Evolutionary conservation across 2,888 invertebrate genomes (phyloP), one percentile per base, ranked within the genome.

Genomic region (Lasioglossum zephyrum): DNA sequence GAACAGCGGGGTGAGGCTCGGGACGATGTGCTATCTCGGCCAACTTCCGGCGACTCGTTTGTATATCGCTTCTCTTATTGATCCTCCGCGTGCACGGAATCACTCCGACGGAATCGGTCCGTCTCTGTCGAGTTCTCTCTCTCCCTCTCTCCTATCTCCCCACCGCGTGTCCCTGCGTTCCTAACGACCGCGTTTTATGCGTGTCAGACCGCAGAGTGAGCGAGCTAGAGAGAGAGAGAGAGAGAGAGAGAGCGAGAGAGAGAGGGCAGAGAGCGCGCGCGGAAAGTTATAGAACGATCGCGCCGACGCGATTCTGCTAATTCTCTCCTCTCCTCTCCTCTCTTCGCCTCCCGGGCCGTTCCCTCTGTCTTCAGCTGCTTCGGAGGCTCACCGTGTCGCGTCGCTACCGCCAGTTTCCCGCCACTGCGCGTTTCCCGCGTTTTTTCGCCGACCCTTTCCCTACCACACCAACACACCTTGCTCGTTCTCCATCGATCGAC

Each of bases 61-160:
- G 92, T 92, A 91, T 92, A 92, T 92, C 91, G 91, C 90, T 90
- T 89, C 93, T 92, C 92, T 93, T 94, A 94, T 93, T 94, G 93
- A 93, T 93, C 93, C 89, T 90, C 89, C 86, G 89, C 90, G 87
- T 88, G 84, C 90, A 84, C 82, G 87, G 82, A 87, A 88, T 88
- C 84, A 75, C 86, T 87, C 82, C 63, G 53, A 81, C 70, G 85
- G 85, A 85, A 63, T 87, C 89, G 69, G 75, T 81, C 73, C 66
- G 73, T 76, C 86, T 75, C 53, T 39, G 39, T 41, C 66, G 53
- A 22, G 53, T 22, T 72, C 47, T 63, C n/a, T 74, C 47, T 53
- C 44, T 39, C 41, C 11, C 44, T 44, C 44, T 44, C 69, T 57
- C 66, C 3, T 82, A 78, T 16, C 31, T 31, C 22, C 39, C 44